These are phyloP conservation scores for Parasteatoda tepidariorum DNA, from an alignment of 1,140 invertebrate genomes.

Conservation along the genomic window DNA sequence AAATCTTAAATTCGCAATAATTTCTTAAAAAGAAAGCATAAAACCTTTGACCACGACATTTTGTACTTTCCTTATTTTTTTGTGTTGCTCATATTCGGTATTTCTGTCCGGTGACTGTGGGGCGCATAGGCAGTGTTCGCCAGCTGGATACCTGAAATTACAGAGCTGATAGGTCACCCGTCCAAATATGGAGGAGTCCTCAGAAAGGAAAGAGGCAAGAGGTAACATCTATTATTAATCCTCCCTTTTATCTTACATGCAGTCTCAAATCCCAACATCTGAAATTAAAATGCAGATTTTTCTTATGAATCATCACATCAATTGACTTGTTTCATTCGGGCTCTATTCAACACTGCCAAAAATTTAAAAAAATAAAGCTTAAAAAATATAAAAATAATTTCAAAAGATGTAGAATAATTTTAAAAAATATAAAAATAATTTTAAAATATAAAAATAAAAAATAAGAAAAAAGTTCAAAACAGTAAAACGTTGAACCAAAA, in stretches of 20 bases:
- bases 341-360: too few species aligned
- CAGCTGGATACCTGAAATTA: constrained; percentile 99
- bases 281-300: too few species aligned
- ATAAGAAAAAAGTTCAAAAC: too few species aligned
- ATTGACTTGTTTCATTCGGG: too few species aligned
- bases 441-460: too few species aligned
- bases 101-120: constrained; percentile 34
- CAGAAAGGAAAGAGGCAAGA: constrained; percentile 95
- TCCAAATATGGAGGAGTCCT: constrained; percentile 99
- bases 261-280: neutral
- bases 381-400: too few species aligned
- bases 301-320: too few species aligned
- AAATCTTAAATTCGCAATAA: too few species aligned
- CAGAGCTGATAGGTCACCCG: constrained; percentile 99
- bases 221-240: constrained; percentile 55
- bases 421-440: too few species aligned
- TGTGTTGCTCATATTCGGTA: constrained; percentile 38
- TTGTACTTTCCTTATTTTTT: constrained; percentile 3
- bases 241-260: neutral
- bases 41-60: neutral
- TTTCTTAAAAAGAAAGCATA: neutral
- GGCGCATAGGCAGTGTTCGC: constrained; percentile 81
- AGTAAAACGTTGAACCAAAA: too few species aligned
- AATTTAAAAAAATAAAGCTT: too few species aligned
- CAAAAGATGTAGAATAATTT: too few species aligned